phyloP scores from a whole-genome alignment of 2,888 invertebrate genomes.

The Tenthredo amoena region DNA sequence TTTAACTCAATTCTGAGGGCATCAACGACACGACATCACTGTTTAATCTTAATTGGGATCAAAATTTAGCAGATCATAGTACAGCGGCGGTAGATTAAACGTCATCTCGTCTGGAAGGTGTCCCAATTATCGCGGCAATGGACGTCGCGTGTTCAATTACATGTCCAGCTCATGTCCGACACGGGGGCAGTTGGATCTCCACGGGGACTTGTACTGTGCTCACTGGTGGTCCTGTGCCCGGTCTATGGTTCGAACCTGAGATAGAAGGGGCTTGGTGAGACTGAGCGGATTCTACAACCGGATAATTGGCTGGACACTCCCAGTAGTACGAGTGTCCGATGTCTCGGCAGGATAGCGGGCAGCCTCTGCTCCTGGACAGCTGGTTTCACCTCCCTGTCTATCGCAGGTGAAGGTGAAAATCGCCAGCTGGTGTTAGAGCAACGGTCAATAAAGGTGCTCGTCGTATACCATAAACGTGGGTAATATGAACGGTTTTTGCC shows the following conservation, averaged over 20 bases:
- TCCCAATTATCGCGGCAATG: constrained; percentile 36
- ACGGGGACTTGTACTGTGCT: constrained; percentile 41
- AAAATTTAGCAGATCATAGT: background rate
- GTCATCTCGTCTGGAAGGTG: constrained; percentile 7
- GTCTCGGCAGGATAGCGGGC: background rate
- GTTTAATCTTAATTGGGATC: constrained; percentile 33
- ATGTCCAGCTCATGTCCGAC: constrained; percentile 41
- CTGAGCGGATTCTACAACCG: constrained; percentile 48
- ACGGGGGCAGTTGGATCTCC: constrained; percentile 22
- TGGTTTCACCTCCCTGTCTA: background rate
- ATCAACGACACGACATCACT: background rate
- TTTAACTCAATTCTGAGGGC: background rate
- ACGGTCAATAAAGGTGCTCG: background rate
- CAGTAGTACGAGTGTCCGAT: constrained; percentile 41
- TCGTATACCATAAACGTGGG: background rate
- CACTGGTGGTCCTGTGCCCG: background rate
- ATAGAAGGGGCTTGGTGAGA: constrained; percentile 36
- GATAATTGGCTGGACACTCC: constrained; percentile 47
- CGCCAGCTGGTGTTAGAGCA: constrained; percentile 4
- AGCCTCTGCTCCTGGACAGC: background rate
- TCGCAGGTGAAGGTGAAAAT: background rate
- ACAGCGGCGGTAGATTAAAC: constrained; percentile 13
- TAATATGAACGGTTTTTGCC: background rate
- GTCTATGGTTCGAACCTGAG: background rate
- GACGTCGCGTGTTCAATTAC: constrained; percentile 51